A percentile compares a stretch with the other conserved stretches of the same genome.
Evolutionary conservation across 37 sponge, comb jelly and placozoan genomes (phyloP).

Genomic region (Beroe forskalii): DNA sequence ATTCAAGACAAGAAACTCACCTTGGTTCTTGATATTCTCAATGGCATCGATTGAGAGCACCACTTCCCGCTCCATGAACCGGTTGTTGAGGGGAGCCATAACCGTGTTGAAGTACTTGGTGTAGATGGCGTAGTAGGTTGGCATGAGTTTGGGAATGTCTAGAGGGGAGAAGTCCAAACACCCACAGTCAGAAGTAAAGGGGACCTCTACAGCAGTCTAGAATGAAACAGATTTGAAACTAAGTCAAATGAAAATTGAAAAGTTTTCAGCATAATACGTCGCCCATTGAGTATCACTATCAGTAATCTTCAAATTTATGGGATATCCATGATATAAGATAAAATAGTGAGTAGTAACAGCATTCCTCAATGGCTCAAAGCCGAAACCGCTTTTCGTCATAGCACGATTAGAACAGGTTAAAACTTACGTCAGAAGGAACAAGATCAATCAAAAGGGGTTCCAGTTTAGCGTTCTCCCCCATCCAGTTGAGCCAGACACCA

Average conservation of each 20-base stretch:
- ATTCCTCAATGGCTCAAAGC: too few species aligned
- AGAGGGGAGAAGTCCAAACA: background rate
- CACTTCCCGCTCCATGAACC: background rate
- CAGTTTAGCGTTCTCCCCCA: background rate
- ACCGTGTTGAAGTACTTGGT: background rate
- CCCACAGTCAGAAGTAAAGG: background rate
- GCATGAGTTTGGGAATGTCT: background rate
- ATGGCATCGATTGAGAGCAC: background rate
- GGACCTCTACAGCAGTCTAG: background rate
- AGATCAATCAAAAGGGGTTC: slow-evolving; percentile 8
- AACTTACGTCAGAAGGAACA: slow-evolving; percentile 14
- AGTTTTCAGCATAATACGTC: too few species aligned
- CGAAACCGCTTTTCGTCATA: too few species aligned
- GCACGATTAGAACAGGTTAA: too few species aligned
- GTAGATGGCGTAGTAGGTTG: slow-evolving; percentile 10
- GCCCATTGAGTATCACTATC: too few species aligned
- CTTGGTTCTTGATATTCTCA: background rate
- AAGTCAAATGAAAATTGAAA: too few species aligned
- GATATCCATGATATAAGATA: too few species aligned
- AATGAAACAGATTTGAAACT: too few species aligned
- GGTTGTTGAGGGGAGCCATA: background rate
- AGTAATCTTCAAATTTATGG: too few species aligned
- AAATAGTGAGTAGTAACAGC: too few species aligned
- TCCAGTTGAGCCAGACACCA: background rate
- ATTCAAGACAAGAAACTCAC: too few species aligned